Percentiles rank a stretch among this genome's conserved stretches.
Conservation (phyloP, 1,140 invertebrate genomes). For the Helicoverpa armigera region DNA sequence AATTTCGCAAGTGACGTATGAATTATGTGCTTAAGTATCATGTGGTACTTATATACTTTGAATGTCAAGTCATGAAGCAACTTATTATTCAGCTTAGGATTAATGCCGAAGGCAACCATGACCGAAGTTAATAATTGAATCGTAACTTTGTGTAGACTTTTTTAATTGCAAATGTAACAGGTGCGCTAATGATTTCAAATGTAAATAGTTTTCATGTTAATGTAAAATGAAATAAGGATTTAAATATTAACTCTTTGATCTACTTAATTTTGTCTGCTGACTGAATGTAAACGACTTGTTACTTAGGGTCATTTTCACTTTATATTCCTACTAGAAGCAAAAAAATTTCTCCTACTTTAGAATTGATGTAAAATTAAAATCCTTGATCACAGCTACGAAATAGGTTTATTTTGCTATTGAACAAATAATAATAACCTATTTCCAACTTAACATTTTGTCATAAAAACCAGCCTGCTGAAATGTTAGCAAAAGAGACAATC, state of each 20-base stretch:
- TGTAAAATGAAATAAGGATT: too few species aligned
- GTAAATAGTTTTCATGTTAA: background rate
- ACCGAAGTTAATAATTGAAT: slow-evolving; percentile 27
- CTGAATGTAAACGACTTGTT: too few species aligned
- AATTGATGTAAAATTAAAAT: too few species aligned
- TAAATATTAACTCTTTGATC: too few species aligned
- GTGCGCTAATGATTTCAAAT: background rate
- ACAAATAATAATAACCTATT: background rate
- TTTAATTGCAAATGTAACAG: slow-evolving; percentile 3
- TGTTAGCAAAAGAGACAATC: background rate
- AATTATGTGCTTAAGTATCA: slow-evolving; percentile 14
- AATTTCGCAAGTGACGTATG: slow-evolving; percentile 51
- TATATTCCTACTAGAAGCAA: too few species aligned
- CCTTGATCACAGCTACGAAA: too few species aligned
- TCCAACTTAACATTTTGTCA: background rate
- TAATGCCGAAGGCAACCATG: slow-evolving; percentile 3
- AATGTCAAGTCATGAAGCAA: slow-evolving; percentile 22
- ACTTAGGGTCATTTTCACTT: too few species aligned
- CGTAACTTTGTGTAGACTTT: background rate
- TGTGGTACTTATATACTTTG: slow-evolving; percentile 16
- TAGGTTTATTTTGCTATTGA: background rate
- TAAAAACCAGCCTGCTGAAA: background rate
- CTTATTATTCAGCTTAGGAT: slow-evolving; percentile 31
- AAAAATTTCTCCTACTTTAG: too few species aligned
- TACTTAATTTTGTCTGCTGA: too few species aligned